Percentiles rank a stretch among this genome's conserved stretches.
Evolutionary conservation across 2,888 invertebrate genomes (phyloP).

Genomic region (Actias luna): DNA sequence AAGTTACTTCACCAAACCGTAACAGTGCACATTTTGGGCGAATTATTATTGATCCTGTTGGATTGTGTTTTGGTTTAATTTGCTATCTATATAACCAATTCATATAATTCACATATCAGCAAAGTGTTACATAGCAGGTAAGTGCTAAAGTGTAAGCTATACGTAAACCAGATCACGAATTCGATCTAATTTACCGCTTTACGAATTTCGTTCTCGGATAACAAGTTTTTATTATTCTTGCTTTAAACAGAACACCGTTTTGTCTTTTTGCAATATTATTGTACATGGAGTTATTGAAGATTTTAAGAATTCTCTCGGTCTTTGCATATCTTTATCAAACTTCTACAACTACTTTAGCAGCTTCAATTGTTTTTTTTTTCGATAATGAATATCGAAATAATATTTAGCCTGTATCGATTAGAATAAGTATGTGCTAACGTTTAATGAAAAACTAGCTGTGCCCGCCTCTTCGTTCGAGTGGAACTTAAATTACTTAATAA

Average conservation of each 20-base stretch:
- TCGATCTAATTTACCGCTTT: neutral
- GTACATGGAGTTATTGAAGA: neutral
- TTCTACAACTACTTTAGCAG: neutral
- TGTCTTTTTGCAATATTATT: neutral
- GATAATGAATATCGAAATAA: too few relatives aligned
- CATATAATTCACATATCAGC: neutral
- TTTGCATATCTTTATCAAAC: neutral
- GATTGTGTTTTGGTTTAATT: neutral
- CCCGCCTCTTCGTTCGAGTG: too few relatives aligned
- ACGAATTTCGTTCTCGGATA: neutral
- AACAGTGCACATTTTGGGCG: neutral
- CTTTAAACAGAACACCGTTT: neutral
- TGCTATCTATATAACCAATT: neutral
- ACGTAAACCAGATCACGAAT: constrained; percentile 6
- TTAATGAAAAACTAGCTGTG: too few relatives aligned
- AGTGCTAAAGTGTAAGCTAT: neutral
- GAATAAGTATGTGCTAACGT: too few relatives aligned
- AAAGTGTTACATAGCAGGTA: neutral
- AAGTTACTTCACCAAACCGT: neutral
- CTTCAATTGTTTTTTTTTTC: too few relatives aligned
- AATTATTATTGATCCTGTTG: neutral
- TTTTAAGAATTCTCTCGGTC: neutral
- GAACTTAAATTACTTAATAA: too few relatives aligned
- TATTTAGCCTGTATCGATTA: too few relatives aligned
- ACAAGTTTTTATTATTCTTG: neutral